Percentiles rank a stretch among this genome's conserved stretches.
Conservation (phyloP, 2,888 invertebrate genomes). For the Noctua pronuba region DNA sequence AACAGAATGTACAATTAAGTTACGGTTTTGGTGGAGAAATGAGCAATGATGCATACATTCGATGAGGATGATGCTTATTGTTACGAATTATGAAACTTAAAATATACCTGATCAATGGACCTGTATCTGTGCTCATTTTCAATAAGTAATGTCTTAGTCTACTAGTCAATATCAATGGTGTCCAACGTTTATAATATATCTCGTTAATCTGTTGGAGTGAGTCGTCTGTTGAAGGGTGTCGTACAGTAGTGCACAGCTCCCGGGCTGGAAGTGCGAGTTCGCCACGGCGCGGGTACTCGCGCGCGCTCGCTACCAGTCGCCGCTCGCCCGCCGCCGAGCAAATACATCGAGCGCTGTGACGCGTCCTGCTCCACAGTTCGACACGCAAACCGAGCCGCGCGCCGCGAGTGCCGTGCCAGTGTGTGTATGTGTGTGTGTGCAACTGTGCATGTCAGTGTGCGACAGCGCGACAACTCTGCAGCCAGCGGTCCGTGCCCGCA, state of each 20-base stretch:
- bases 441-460: background rate
- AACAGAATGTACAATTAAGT: background rate
- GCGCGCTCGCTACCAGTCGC: slow-evolving; percentile 55
- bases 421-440: slow-evolving; percentile 25
- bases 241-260: slow-evolving; percentile 38
- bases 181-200: background rate
- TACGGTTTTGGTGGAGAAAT: background rate
- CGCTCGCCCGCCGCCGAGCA: slow-evolving; percentile 49
- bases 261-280: slow-evolving; percentile 20
- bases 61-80: too few species aligned
- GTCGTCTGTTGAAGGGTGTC: background rate
- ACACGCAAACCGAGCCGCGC: background rate
- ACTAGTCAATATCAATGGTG: background rate
- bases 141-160: background rate
- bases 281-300: slow-evolving; percentile 17
- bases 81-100: too few species aligned
- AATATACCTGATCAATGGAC: background rate
- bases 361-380: background rate
- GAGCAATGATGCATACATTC: background rate
- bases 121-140: background rate
- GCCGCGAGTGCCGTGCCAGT: slow-evolving; percentile 18
- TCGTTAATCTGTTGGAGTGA: background rate
- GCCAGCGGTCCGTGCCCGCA: background rate
- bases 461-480: background rate
- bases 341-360: background rate